Evolutionary conservation across 1,140 invertebrate genomes (phyloP).

Genomic region (Anoplophora glabripennis): DNA sequence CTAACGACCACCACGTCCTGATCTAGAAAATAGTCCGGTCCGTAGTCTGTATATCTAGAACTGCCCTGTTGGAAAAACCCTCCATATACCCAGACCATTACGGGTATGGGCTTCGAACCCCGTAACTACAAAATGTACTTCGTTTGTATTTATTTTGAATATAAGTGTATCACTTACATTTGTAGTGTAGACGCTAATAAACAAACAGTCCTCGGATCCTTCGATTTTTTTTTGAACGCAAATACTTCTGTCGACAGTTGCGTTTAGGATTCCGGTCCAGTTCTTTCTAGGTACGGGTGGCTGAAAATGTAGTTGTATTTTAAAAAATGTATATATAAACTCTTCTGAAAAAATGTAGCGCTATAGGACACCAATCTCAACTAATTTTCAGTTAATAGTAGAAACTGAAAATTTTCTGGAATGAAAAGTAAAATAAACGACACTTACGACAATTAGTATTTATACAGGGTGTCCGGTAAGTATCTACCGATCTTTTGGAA

Average conservation of each 20-base stretch:
- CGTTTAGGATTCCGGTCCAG: constrained; percentile 53
- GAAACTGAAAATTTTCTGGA: too few species aligned
- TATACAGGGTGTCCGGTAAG: too few species aligned
- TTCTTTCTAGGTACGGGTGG: constrained; percentile 57
- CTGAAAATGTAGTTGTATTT: neutral
- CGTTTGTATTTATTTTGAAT: neutral
- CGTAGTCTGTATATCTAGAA: constrained; percentile 49
- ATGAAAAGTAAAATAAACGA: too few species aligned
- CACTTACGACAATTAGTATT: too few species aligned
- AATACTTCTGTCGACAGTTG: constrained; percentile 32
- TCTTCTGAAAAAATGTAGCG: too few species aligned
- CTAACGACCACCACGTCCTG: constrained; percentile 65
- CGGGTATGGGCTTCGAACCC: constrained; percentile 31
- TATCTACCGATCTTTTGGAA: too few species aligned
- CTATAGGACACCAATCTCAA: too few species aligned
- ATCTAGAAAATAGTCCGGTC: constrained; percentile 60
- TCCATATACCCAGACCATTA: constrained; percentile 60
- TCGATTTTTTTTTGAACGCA: constrained; percentile 2
- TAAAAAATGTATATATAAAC: too few species aligned
- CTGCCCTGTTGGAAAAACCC: constrained; percentile 57
- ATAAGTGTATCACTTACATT: constrained; percentile 21
- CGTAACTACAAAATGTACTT: neutral
- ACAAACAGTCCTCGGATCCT: constrained; percentile 70
- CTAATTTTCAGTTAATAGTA: too few species aligned
- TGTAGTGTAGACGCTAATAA: constrained; percentile 67